A percentile compares a stretch with the other conserved stretches of the same genome.
phyloP scores from a whole-genome alignment of 2,888 invertebrate genomes.

The Hyalella azteca region DNA sequence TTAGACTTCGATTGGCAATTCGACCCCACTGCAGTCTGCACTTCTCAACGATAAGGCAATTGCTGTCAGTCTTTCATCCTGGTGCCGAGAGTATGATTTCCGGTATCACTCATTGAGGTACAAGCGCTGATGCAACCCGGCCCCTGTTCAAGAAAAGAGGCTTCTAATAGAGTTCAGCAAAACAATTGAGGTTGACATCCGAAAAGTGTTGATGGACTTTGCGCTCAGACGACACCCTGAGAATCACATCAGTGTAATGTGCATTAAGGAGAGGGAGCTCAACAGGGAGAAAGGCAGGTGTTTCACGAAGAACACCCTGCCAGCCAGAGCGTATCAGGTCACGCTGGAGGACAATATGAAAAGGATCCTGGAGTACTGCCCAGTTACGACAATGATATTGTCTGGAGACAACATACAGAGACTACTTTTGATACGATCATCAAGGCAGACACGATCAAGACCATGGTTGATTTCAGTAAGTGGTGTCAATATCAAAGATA shows the following conservation, averaged over 20 bases:
- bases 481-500: not conserved
- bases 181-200: not conserved
- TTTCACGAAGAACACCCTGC: not conserved
- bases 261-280: conserved; percentile 14
- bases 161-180: conserved; percentile 4
- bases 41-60: conserved; percentile 14
- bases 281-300: not conserved
- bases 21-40: conserved; percentile 9
- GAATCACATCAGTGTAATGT: not conserved
- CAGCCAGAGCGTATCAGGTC: not conserved
- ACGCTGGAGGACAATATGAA: conserved; percentile 21
- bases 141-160: not conserved
- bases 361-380: not conserved
- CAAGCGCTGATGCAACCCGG: not conserved
- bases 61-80: not conserved
- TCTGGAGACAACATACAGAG: not conserved
- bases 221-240: not conserved
- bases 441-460: not conserved
- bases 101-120: not conserved
- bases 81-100: not conserved
- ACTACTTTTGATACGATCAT: not conserved
- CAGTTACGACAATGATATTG: not conserved
- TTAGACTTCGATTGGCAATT: conserved; percentile 2
- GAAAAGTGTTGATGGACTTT: not conserved
- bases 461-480: not conserved